phyloP scores from a whole-genome alignment of 2,113 vertebrate species.

The Chamaetylas fuelleborni region DNA sequence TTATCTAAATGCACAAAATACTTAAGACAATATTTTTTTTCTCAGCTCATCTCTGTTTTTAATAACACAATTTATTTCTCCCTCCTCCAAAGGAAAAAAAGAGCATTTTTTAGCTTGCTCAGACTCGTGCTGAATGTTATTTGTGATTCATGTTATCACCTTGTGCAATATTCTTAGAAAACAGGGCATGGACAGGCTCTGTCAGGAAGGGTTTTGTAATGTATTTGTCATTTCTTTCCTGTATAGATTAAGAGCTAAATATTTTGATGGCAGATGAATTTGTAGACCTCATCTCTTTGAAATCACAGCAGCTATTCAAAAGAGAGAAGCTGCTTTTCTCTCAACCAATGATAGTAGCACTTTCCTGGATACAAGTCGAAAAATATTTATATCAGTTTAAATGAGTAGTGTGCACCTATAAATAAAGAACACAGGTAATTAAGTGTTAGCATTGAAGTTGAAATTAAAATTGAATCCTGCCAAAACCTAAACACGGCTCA shows the following conservation, averaged over 20 bases:
- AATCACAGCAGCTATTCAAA: neutral
- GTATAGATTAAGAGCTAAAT: neutral
- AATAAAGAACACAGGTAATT: conserved; percentile 45
- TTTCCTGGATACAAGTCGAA: neutral
- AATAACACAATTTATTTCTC: neutral
- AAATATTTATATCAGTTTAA: conserved; percentile 44
- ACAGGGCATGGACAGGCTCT: neutral
- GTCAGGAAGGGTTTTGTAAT: neutral
- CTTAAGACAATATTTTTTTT: neutral
- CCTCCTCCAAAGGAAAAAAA: neutral
- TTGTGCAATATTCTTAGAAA: neutral
- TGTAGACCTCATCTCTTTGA: neutral
- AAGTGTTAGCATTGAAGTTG: conserved; percentile 49
- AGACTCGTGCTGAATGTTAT: neutral
- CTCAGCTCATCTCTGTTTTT: neutral
- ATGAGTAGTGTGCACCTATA: conserved; percentile 22
- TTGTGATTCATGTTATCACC: neutral
- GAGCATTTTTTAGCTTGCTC: neutral
- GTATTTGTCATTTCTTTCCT: conserved; percentile 7
- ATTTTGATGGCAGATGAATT: neutral
- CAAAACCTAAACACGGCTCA: conserved; percentile 19
- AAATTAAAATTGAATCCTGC: conserved; percentile 64
- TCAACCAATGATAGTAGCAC: neutral
- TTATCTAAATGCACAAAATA: conserved; percentile 16
- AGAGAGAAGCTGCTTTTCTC: neutral